Evolutionary conservation across 2,888 invertebrate species (phyloP).

Genomic region (Andrena flavipes): DNA sequence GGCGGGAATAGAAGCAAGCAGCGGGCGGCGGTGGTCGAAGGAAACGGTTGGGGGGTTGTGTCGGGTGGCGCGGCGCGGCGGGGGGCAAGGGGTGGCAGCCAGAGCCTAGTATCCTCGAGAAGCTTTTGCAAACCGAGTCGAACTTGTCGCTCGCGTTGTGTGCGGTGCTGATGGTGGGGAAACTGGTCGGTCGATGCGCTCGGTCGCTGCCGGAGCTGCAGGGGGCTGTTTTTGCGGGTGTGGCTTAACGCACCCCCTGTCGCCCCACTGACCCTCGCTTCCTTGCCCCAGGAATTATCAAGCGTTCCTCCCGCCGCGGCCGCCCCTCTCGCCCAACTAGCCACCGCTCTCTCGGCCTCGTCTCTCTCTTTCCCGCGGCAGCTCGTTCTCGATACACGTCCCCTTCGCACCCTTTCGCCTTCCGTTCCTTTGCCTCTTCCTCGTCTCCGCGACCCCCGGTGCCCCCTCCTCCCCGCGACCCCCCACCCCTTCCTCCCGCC

Average conservation of each 20-base stretch:
- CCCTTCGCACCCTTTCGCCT: conserved; percentile 50
- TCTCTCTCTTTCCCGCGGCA: conserved; percentile 28
- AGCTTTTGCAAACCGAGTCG: conserved; percentile 81
- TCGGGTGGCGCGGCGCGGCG: conserved; percentile 1
- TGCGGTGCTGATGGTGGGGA: conserved; percentile 75
- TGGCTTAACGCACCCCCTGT: conserved; percentile 82
- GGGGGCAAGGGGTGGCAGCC: conserved; percentile 47
- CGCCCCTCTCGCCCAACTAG: conserved; percentile 50
- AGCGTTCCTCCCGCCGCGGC: conserved; percentile 56
- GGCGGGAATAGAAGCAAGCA: conserved; percentile 48
- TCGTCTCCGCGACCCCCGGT: conserved; percentile 6
- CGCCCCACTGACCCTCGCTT: conserved; percentile 75
- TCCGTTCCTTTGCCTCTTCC: conserved; percentile 46
- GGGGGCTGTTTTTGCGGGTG: conserved; percentile 83
- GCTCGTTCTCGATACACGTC: conserved; percentile 33
- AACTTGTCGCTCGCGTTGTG: conserved; percentile 80
- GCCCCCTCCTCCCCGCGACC: not conserved
- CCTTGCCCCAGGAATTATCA: conserved; percentile 77
- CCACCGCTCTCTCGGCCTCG: not conserved
- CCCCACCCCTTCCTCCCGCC: not conserved
- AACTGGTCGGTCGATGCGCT: conserved; percentile 82
- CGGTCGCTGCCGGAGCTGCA: conserved; percentile 79
- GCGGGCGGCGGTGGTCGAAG: conserved; percentile 41
- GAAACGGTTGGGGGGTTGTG: conserved; percentile 15
- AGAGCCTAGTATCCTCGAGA: conserved; percentile 72